These are phyloP conservation scores for Epinotia brunnichana DNA, from an alignment of 2,888 invertebrate species.

Conservation along the genomic window DNA sequence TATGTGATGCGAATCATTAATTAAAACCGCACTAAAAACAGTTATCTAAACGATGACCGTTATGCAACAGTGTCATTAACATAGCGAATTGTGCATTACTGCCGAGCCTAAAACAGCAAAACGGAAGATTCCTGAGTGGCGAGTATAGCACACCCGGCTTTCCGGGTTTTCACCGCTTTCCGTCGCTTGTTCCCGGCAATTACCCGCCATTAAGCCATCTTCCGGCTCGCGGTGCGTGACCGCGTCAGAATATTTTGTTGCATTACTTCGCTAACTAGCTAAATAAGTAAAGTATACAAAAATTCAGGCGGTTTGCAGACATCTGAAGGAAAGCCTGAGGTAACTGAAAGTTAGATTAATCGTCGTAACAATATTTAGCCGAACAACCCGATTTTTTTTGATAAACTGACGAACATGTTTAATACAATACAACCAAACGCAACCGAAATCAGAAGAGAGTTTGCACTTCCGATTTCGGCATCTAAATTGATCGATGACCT, in stretches of 20 bases:
- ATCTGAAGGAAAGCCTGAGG: neutral
- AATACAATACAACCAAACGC: neutral
- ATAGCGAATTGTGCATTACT: neutral
- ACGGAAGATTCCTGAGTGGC: slow-evolving; percentile 27
- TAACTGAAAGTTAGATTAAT: neutral
- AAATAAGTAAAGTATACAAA: neutral
- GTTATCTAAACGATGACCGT: neutral
- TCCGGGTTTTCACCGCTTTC: slow-evolving; percentile 62
- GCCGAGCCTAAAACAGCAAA: slow-evolving; percentile 7
- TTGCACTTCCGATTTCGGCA: too few species aligned
- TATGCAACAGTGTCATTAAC: neutral
- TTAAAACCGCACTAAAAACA: neutral
- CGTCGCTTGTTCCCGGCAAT: slow-evolving; percentile 66
- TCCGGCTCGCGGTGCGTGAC: slow-evolving; percentile 51
- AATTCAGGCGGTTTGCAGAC: neutral
- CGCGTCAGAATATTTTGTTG: slow-evolving; percentile 42
- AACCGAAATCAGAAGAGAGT: too few species aligned
- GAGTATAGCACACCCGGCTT: slow-evolving; percentile 43
- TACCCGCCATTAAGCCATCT: slow-evolving; percentile 59
- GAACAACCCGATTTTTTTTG: neutral
- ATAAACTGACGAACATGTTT: neutral
- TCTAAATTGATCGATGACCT: too few species aligned
- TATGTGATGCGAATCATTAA: neutral
- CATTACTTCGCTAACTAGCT: slow-evolving; percentile 8
- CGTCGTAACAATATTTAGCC: neutral